phyloP scores from a whole-genome alignment of 2,888 invertebrate genomes.

The Catotricha subobsoleta region DNA sequence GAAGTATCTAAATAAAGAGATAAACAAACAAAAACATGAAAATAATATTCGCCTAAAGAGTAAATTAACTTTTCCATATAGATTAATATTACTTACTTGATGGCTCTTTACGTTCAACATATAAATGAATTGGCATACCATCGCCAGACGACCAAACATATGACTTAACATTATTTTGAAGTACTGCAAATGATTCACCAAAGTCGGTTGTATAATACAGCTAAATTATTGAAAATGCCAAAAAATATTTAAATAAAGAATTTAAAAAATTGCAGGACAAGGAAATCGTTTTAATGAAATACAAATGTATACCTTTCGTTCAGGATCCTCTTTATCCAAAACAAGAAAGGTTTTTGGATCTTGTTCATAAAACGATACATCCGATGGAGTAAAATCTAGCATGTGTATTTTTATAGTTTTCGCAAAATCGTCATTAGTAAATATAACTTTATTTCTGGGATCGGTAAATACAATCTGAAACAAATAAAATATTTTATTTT shows the following conservation, averaged over 20 bases:
- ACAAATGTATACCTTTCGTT: slow-evolving; percentile 31
- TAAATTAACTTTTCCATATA: neutral
- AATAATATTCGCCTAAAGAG: neutral
- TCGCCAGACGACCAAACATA: slow-evolving; percentile 51
- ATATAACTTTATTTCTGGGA: slow-evolving; percentile 53
- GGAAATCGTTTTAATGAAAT: neutral
- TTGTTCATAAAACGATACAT: slow-evolving; percentile 56
- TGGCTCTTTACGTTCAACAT: slow-evolving; percentile 50
- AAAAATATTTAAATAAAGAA: slow-evolving; percentile 12
- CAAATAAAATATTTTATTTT: too few species aligned
- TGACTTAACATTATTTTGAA: slow-evolving; percentile 58
- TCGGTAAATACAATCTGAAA: slow-evolving; percentile 83
- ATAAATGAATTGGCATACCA: slow-evolving; percentile 36
- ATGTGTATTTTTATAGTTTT: slow-evolving; percentile 41
- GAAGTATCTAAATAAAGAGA: slow-evolving; percentile 12
- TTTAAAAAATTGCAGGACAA: neutral
- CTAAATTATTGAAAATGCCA: too few species aligned
- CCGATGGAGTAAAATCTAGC: slow-evolving; percentile 58
- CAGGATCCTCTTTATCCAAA: slow-evolving; percentile 50
- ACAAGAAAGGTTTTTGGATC: slow-evolving; percentile 51
- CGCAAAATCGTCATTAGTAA: slow-evolving; percentile 58
- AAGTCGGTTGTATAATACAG: slow-evolving; percentile 60
- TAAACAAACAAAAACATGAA: slow-evolving; percentile 1
- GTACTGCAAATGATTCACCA: slow-evolving; percentile 48
- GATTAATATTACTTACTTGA: slow-evolving; percentile 25